These are phyloP conservation scores for Crocodylus rhombifer DNA, from an alignment of 2,797 vertebrate genomes.

Conservation along the genomic window DNA sequence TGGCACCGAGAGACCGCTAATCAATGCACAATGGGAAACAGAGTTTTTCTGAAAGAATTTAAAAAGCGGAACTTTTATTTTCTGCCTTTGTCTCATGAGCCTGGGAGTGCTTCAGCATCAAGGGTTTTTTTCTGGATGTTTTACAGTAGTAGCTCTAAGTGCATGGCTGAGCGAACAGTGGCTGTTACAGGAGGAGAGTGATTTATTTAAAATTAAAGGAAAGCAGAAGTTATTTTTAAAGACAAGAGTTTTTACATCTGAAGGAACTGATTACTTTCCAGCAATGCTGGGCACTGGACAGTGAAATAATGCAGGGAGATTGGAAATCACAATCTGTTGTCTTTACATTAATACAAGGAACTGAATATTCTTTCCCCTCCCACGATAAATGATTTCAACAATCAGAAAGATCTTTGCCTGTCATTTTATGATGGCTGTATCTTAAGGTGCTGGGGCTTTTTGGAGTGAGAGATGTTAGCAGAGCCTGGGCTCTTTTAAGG, in stretches of 20 bases:
- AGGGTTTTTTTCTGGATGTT: slow-evolving; percentile 27
- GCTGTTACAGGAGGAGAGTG: slow-evolving; percentile 38
- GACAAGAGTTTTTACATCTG: slow-evolving; percentile 20
- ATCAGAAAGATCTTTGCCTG: not conserved
- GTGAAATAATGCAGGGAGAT: not conserved
- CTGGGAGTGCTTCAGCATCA: not conserved
- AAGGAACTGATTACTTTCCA: slow-evolving; percentile 50
- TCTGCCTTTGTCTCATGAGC: slow-evolving; percentile 49
- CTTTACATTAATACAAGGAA: not conserved
- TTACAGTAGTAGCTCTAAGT: not conserved
- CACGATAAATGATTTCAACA: not conserved
- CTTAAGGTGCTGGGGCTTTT: not conserved
- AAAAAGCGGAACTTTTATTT: slow-evolving; percentile 48
- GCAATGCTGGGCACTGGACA: not conserved
- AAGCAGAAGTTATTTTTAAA: slow-evolving; percentile 65
- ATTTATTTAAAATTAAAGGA: slow-evolving; percentile 66
- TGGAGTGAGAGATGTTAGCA: not conserved
- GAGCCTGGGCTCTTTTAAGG: not conserved
- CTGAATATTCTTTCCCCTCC: not conserved
- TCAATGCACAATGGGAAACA: not conserved
- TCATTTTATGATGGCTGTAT: not conserved
- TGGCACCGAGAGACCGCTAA: slow-evolving; percentile 44
- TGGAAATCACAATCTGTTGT: slow-evolving; percentile 30
- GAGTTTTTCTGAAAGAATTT: not conserved
- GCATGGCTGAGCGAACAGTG: slow-evolving; percentile 36